A percentile compares a stretch with the other conserved stretches of the same genome.
Conservation (phyloP, 1,140 invertebrate genomes). For the Hermetia illucens region DNA sequence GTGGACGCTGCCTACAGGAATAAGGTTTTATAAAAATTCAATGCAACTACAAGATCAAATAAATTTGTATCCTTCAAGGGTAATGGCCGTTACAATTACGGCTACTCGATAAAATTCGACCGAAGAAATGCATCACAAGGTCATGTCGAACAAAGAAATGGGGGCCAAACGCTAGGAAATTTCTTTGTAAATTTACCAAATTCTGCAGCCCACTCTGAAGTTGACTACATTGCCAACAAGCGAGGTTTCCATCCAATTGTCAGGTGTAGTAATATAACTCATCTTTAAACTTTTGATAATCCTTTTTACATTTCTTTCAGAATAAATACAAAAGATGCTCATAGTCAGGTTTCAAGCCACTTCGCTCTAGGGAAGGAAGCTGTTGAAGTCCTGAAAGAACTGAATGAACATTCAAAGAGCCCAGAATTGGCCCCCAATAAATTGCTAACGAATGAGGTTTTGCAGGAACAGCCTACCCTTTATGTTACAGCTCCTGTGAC, state of each 20-base stretch:
- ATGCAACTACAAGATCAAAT: too few species aligned
- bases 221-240: conserved; percentile 43
- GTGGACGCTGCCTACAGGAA: too few species aligned
- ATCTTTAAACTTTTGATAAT: not conserved
- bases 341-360: conserved; percentile 28
- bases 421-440: not conserved
- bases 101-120: conserved; percentile 32
- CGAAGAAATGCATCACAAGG: conserved; percentile 35
- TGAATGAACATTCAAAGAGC: not conserved
- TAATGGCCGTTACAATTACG: conserved; percentile 39
- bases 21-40: too few species aligned
- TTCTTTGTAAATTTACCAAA: conserved; percentile 32
- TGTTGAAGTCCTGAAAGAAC: conserved; percentile 31
- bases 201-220: conserved; percentile 30
- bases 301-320: not conserved
- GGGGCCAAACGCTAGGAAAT: conserved; percentile 36
- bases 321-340: conserved; percentile 18
- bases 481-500: not conserved
- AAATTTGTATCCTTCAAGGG: too few species aligned
- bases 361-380: conserved; percentile 41
- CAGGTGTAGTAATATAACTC: conserved; percentile 28
- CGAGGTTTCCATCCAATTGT: conserved; percentile 48
- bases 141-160: conserved; percentile 37
- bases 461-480: not conserved
- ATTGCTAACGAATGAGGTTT: not conserved